Evolutionary conservation across 2,113 vertebrate genomes (phyloP), one percentile per base, ranked within the genome.

Genomic region (Nibea albiflora): DNA sequence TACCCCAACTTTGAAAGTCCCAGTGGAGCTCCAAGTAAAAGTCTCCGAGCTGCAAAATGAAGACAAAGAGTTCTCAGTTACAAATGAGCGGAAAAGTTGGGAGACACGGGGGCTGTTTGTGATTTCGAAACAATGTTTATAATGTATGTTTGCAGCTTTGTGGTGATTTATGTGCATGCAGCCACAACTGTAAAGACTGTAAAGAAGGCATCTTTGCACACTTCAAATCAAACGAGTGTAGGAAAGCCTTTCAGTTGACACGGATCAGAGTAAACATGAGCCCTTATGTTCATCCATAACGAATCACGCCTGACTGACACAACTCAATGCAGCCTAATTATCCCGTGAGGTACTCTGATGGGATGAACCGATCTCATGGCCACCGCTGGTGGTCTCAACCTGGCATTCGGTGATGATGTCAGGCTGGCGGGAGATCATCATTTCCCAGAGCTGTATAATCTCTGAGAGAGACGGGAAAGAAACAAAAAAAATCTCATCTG

Each of bases 1-100:
- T 95, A 99, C 98, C 98, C 98, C 98, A 99, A 93, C 98, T 99
- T 95, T 99, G 98, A 95, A 99, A 99, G 94, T 99, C 98, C 98
- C 98, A 99, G 93, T 99, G 98, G 95, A 99, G 97, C 93, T 99
- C 97, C 95, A 99, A 94, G 93, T 99, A 99, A 95, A 99, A 99
- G 92, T 99, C 97, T 88, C 98, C 98, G 84, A 99, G 96, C 98
- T 99, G 93, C 74, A 93, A 93, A 93, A 93, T 88, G 83, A 67
- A 84, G 35, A 91, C 3, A 52, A 92, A 77, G 5, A 75, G 11
- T 66, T 85, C 3, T 68, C 5, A 71, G 86, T 57, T 79, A 22
- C 11, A 44, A 35, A 20, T 24, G 14, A 50, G 49, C 16, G 24
- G 10, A 56, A 54, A 87, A 11, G 4, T 5, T 50, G n/a, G n/a